Conservation (phyloP, 2,797 vertebrate species). For the Sebastiscus albofasciatus region DNA sequence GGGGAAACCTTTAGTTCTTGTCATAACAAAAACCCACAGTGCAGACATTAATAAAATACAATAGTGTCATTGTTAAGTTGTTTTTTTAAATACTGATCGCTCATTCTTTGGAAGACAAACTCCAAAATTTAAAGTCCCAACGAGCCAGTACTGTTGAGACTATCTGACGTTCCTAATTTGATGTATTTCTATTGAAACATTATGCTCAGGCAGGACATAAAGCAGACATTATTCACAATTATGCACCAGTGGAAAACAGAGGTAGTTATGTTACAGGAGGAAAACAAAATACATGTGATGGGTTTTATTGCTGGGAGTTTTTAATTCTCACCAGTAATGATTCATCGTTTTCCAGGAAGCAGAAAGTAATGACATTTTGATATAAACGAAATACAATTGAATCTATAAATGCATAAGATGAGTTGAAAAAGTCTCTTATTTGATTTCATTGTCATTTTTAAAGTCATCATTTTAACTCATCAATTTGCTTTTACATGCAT, state of each 20-base stretch:
- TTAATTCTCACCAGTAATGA: constrained; percentile 5
- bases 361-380: background rate
- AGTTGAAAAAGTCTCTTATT: background rate
- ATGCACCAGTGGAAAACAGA: constrained; percentile 16
- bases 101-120: constrained; percentile 36
- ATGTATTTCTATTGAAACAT: constrained; percentile 29
- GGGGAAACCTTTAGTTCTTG: constrained; percentile 8
- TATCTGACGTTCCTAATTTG: constrained; percentile 31
- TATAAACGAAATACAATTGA: background rate
- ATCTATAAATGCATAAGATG: background rate
- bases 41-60: constrained; percentile 21
- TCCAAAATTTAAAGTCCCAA: constrained; percentile 30
- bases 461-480: background rate
- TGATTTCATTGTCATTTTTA: background rate
- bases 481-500: background rate
- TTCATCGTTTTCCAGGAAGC: background rate
- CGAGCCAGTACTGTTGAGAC: constrained; percentile 22
- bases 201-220: constrained; percentile 23
- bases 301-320: constrained; percentile 8
- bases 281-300: background rate
- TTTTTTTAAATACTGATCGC: background rate
- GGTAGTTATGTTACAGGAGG: constrained; percentile 7
- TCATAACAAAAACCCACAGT: constrained; percentile 6
- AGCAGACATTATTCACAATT: constrained; percentile 25
- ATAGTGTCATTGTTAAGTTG: constrained; percentile 33